phyloP scores from a whole-genome alignment of 2,113 vertebrate genomes.

The Muscicapa adusta region DNA sequence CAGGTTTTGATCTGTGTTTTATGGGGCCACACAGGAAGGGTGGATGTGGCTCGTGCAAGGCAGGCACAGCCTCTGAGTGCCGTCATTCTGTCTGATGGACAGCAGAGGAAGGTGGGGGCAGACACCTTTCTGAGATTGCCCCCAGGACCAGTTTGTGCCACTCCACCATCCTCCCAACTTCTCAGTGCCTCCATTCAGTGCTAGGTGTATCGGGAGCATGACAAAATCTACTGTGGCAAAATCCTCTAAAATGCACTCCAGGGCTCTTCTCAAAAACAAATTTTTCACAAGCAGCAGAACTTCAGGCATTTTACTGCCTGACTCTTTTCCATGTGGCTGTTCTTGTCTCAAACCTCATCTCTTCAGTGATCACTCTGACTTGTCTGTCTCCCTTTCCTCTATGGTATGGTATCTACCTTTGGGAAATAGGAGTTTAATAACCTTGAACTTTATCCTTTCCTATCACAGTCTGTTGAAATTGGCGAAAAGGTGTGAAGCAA shows the following conservation, averaged over 20 bases:
- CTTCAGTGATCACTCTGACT: not conserved
- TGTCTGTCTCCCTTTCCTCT: not conserved
- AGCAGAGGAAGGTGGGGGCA: not conserved
- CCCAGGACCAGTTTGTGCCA: not conserved
- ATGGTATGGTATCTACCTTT: not conserved
- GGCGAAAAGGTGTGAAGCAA: not conserved
- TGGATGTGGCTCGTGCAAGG: not conserved
- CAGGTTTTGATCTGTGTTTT: not conserved
- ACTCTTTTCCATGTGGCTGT: not conserved
- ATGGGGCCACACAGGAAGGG: accelerated
- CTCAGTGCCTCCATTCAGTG: not conserved
- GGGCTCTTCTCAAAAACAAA: not conserved
- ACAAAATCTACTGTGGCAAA: not conserved
- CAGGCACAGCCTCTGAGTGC: accelerated
- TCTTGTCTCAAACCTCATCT: not conserved
- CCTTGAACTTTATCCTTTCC: not conserved
- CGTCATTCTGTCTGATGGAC: not conserved
- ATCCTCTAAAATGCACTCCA: not conserved
- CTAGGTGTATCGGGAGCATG: not conserved
- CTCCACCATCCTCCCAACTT: not conserved
- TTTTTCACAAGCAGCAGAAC: not conserved
- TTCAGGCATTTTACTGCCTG: not conserved
- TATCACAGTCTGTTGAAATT: not conserved
- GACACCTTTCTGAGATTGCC: not conserved
- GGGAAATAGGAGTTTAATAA: not conserved